phyloP scores from a whole-genome alignment of 2,797 vertebrate species.

The Pagetopsis macropterus region DNA sequence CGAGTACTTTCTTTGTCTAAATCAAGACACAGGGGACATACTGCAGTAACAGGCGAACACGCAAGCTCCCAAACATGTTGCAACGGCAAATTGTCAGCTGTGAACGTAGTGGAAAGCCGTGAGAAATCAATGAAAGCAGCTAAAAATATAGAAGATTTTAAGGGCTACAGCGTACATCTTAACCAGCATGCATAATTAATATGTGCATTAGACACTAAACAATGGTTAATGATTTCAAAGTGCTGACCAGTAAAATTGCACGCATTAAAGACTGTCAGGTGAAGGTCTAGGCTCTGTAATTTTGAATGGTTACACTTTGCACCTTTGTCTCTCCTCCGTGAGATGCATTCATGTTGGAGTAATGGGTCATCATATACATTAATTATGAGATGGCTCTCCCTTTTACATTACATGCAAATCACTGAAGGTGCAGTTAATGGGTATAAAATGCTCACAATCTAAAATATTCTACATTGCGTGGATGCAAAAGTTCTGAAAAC shows the following conservation, averaged over 20 bases:
- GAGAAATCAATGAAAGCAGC: conserved; percentile 41
- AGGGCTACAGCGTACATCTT: conserved; percentile 41
- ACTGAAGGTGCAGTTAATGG: conserved; percentile 8
- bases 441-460: conserved; percentile 17
- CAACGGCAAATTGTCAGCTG: conserved; percentile 38
- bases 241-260: conserved; percentile 72
- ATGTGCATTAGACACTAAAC: conserved; percentile 70
- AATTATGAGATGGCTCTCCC: conserved; percentile 61
- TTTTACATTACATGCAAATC: conserved; percentile 59
- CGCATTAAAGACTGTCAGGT: conserved; percentile 62
- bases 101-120: conserved; percentile 16
- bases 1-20: conserved; percentile 64
- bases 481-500: conserved; percentile 17
- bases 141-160: conserved; percentile 50
- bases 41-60: conserved; percentile 22
- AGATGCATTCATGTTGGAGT: conserved; percentile 60
- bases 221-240: conserved; percentile 72
- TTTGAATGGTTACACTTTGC: conserved; percentile 55
- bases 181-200: conserved; percentile 72
- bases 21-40: conserved; percentile 63
- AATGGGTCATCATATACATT: conserved; percentile 70
- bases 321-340: conserved; percentile 49
- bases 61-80: conserved; percentile 39
- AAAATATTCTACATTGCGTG: conserved; percentile 16
- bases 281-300: conserved; percentile 59